Evolutionary conservation across 1,140 invertebrate genomes (phyloP).

Genomic region (Drosophila pruinosa): DNA sequence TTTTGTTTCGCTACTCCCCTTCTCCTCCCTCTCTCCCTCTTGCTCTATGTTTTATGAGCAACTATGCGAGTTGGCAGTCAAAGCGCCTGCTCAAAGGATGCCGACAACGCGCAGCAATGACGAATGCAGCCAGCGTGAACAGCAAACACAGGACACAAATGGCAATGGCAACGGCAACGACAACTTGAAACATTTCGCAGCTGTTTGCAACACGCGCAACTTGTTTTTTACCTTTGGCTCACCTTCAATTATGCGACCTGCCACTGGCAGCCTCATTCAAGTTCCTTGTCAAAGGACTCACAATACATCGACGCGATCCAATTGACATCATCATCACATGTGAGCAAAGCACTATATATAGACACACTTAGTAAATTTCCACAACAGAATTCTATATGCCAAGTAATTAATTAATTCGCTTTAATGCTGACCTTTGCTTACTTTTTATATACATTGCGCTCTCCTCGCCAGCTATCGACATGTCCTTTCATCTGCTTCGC

Average conservation of each 20-base stretch:
- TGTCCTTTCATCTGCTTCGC: not conserved
- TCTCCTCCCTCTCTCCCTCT: not conserved
- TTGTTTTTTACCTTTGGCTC: not conserved
- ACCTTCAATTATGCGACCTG: not conserved
- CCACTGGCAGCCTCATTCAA: not conserved
- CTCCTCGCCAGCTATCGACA: not conserved
- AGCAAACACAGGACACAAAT: constrained; percentile 33
- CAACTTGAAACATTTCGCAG: constrained; percentile 63
- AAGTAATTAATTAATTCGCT: constrained; percentile 5
- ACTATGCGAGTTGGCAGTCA: constrained; percentile 45
- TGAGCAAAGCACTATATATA: too few species aligned
- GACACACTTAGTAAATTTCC: too few species aligned
- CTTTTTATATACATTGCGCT: not conserved
- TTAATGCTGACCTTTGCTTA: not conserved
- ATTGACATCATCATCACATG: not conserved
- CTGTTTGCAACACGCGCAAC: constrained; percentile 9
- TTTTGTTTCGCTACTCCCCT: constrained; percentile 6
- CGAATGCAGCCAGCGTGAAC: constrained; percentile 44
- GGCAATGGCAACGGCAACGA: constrained; percentile 12
- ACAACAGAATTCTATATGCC: too few species aligned
- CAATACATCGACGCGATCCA: not conserved
- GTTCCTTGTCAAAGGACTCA: not conserved
- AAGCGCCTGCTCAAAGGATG: constrained; percentile 66
- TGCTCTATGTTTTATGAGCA: constrained; percentile 4
- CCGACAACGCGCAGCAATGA: constrained; percentile 49